Evolutionary conservation across 1,140 invertebrate genomes (phyloP).

Genomic region (Drosophila ironensis): DNA sequence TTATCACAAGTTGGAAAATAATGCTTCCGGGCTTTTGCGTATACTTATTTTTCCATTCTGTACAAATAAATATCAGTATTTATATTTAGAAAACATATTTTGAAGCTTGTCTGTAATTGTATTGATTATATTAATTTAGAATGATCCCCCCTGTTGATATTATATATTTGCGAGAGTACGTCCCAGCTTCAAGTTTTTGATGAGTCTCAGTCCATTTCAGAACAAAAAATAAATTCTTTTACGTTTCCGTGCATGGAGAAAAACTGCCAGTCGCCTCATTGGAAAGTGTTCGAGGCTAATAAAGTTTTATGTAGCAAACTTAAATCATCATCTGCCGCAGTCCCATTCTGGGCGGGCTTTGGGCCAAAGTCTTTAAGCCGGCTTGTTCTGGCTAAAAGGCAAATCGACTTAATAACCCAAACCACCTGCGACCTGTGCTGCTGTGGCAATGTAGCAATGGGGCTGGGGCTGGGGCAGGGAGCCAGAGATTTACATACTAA

Average conservation of each 20-base stretch:
- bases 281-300: not conserved
- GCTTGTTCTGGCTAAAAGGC: constrained; percentile 3
- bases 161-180: no score
- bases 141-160: no score
- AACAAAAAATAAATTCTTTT: no score
- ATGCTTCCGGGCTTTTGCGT: not conserved
- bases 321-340: constrained; percentile 39
- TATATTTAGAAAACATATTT: not conserved
- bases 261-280: not conserved
- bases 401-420: constrained; percentile 63
- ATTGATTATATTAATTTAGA: no score
- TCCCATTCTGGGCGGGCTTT: constrained; percentile 18
- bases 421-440: constrained; percentile 53
- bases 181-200: no score
- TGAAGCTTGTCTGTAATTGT: no score
- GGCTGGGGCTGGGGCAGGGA: not conserved
- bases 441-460: constrained; percentile 6
- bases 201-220: no score
- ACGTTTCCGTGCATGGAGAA: not conserved
- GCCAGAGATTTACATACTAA: constrained; percentile 68
- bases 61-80: not conserved
- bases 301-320: constrained; percentile 17
- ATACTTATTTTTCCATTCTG: not conserved
- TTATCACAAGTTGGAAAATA: not conserved
- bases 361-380: constrained; percentile 33